A percentile compares a stretch with the other conserved stretches of the same genome.
Evolutionary conservation across 2,888 invertebrate species (phyloP).

Genomic region (Platycnemis pennipes): DNA sequence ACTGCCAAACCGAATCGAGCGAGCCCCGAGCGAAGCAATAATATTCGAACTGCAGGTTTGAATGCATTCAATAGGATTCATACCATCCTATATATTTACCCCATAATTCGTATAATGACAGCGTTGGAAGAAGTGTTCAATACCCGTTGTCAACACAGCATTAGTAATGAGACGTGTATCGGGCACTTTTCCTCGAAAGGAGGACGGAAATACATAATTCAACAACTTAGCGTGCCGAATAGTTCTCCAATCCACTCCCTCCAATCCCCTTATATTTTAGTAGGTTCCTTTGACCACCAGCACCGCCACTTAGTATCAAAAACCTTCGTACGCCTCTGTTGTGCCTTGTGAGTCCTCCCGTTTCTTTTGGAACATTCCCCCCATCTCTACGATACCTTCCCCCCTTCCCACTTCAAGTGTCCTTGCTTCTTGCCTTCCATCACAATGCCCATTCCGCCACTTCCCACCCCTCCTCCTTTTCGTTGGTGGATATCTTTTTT

Average conservation of each 20-base stretch:
- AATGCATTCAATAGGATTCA: not conserved
- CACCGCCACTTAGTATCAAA: not conserved
- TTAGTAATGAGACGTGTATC: not conserved
- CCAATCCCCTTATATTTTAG: not conserved
- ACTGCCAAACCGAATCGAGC: not conserved
- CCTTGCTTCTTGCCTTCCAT: not conserved
- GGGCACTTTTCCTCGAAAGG: not conserved
- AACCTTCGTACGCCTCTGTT: not conserved
- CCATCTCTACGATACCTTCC: not conserved
- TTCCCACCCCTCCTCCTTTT: not conserved
- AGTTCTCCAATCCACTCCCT: not conserved
- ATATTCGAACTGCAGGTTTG: not conserved
- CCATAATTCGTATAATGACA: not conserved
- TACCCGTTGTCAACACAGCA: conserved; percentile 1
- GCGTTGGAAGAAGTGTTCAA: not conserved
- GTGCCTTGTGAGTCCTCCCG: not conserved
- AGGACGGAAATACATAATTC: conserved; percentile 7
- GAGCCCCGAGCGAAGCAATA: not conserved
- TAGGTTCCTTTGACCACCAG: not conserved
- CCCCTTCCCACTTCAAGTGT: not conserved
- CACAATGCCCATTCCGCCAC: not conserved
- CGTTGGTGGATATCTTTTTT: not conserved
- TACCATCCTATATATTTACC: not conserved
- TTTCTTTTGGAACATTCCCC: not conserved
- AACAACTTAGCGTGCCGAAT: conserved; percentile 11